These are phyloP conservation scores for Melanotaenia maccullochi DNA, from an alignment of 2,797 vertebrate genomes.

Conservation along the genomic window DNA sequence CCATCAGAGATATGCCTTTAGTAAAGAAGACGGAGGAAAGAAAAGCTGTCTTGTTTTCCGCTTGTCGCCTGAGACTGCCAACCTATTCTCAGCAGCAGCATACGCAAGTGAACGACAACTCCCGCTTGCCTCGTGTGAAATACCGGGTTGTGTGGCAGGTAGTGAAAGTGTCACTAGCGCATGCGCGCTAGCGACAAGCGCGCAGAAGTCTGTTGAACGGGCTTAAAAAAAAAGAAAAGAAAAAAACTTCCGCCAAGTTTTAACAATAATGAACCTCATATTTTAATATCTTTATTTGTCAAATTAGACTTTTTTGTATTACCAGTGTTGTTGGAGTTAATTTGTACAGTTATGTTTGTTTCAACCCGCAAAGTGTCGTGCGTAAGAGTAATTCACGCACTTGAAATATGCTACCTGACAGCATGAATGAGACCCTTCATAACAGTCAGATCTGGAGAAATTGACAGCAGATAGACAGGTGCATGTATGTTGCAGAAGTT, in stretches of 20 bases:
- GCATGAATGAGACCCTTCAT: constrained; percentile 4
- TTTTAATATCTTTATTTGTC: constrained; percentile 35
- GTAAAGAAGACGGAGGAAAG: constrained; percentile 21
- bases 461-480: constrained; percentile 11
- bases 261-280: constrained; percentile 48
- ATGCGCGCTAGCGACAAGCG: constrained; percentile 74
- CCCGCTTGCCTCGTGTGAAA: constrained; percentile 83
- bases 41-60: constrained; percentile 58
- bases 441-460: background rate
- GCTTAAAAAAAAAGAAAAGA: background rate
- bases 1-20: constrained; percentile 53
- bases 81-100: constrained; percentile 67
- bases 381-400: background rate
- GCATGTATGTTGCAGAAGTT: background rate
- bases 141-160: constrained; percentile 82
- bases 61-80: constrained; percentile 70
- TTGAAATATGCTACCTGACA: constrained; percentile 14
- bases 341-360: constrained; percentile 1
- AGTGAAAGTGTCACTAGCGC: constrained; percentile 77
- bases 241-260: background rate
- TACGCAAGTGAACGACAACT: constrained; percentile 79
- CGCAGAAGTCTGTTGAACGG: constrained; percentile 34
- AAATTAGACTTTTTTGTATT: constrained; percentile 3
- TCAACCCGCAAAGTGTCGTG: background rate
- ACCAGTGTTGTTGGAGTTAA: background rate